Evolutionary conservation across 2,113 vertebrate genomes (phyloP).

Genomic region (Zosterops lateralis): DNA sequence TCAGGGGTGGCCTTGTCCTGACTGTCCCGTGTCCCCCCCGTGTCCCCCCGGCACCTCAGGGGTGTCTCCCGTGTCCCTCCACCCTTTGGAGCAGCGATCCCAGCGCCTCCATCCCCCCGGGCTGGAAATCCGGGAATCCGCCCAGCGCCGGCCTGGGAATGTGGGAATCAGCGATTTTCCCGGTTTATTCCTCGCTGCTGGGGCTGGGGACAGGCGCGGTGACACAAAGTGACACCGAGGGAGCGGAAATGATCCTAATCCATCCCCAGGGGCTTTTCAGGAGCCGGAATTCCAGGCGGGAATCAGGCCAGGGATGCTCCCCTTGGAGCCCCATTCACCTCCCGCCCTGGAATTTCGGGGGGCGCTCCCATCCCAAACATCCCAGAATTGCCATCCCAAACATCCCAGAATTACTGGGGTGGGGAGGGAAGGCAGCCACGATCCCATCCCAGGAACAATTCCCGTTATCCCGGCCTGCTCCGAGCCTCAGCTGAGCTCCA

Average conservation of each 20-base stretch:
- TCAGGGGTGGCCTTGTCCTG: too few species aligned
- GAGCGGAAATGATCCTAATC: neutral
- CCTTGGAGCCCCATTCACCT: neutral
- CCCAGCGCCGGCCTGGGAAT: too few species aligned
- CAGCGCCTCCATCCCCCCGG: neutral
- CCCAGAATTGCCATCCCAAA: accelerated
- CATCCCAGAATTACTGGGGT: accelerated
- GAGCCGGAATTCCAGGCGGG: neutral
- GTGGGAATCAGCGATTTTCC: too few species aligned
- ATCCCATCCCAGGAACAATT: neutral
- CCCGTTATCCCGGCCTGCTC: neutral
- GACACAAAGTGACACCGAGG: neutral
- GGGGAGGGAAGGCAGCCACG: neutral
- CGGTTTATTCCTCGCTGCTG: accelerated
- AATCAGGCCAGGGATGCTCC: accelerated
- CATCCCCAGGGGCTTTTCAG: neutral
- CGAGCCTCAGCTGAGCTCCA: neutral
- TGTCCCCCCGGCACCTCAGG: neutral
- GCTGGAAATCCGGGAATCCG: neutral
- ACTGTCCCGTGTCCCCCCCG: too few species aligned
- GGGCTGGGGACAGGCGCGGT: neutral
- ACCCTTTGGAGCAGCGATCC: accelerated
- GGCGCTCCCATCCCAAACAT: neutral
- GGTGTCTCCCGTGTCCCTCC: neutral
- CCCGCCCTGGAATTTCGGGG: neutral